These are phyloP conservation scores for Drosophila ercepeae DNA, from an alignment of 1,140 invertebrate genomes.

Conservation along the genomic window DNA sequence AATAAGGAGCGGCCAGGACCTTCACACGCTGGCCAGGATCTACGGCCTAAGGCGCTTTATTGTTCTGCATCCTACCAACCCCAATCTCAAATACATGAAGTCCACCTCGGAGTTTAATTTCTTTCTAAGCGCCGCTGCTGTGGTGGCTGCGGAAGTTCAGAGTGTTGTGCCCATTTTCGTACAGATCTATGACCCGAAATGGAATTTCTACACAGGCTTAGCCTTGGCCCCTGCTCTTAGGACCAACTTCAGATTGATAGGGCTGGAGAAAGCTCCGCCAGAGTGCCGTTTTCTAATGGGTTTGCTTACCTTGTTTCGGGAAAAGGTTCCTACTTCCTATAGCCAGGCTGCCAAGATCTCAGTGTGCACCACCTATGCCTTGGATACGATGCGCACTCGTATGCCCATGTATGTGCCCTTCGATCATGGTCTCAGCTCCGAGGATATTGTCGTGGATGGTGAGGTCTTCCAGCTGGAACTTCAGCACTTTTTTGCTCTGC, in stretches of 20 bases:
- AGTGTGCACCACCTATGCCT: constrained; percentile 92
- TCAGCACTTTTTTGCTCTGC: constrained; percentile 86
- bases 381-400: constrained; percentile 89
- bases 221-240: constrained; percentile 89
- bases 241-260: constrained; percentile 94
- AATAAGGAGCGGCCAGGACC: constrained; percentile 84
- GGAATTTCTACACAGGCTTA: constrained; percentile 92
- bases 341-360: constrained; percentile 88
- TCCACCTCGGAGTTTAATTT: constrained; percentile 93
- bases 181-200: constrained; percentile 92
- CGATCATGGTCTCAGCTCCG: constrained; percentile 47
- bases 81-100: constrained; percentile 85
- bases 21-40: constrained; percentile 87
- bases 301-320: constrained; percentile 91
- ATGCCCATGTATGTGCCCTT: constrained; percentile 73
- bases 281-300: constrained; percentile 93
- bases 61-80: constrained; percentile 87
- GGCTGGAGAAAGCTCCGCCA: constrained; percentile 91
- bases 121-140: constrained; percentile 92
- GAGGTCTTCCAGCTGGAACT: constrained; percentile 44
- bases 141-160: constrained; percentile 92
- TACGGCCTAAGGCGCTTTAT: constrained; percentile 94
- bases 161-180: constrained; percentile 94
- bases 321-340: constrained; percentile 88
- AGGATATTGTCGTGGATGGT: constrained; percentile 57